Conservation (phyloP, 1,140 invertebrate genomes). For the Aphelenchoides fujianensis region DNA sequence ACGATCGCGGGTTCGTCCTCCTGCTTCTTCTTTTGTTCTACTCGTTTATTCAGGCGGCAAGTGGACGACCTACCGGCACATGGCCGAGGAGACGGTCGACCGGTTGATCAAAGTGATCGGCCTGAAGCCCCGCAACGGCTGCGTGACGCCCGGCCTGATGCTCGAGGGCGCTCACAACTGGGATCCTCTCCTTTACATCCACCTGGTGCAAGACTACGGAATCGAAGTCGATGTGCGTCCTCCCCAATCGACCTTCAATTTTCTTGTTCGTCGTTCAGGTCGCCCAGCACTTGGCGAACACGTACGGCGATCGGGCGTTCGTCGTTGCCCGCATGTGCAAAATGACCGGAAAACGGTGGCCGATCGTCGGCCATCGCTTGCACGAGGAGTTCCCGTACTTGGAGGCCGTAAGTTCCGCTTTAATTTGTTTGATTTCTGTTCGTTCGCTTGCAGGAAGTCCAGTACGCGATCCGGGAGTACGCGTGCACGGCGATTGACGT, state of each 20-base stretch:
- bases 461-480: conserved; percentile 89
- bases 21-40: too few relatives aligned
- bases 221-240: conserved; percentile 70
- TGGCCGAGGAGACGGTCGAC: conserved; percentile 95
- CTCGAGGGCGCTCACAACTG: conserved; percentile 92
- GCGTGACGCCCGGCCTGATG: conserved; percentile 74
- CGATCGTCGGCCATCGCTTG: conserved; percentile 86
- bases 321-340: conserved; percentile 91
- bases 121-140: conserved; percentile 48
- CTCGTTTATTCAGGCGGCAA: conserved; percentile 81
- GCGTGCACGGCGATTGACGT: conserved; percentile 93
- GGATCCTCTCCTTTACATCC: conserved; percentile 95
- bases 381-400: conserved; percentile 98
- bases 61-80: conserved; percentile 94
- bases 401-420: conserved; percentile 72
- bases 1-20: conserved; percentile 98
- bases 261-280: conserved; percentile 69
- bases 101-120: conserved; percentile 73
- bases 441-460: conserved; percentile 66
- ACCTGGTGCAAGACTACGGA: conserved; percentile 80
- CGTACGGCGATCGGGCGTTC: conserved; percentile 95
- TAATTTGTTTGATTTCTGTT: conserved; percentile 22
- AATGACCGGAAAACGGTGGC: conserved; percentile 90
- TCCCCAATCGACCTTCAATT: conserved; percentile 63
- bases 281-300: conserved; percentile 88